phyloP scores from a whole-genome alignment of 1,140 invertebrate genomes.

The Drosophila grimshawi region DNA sequence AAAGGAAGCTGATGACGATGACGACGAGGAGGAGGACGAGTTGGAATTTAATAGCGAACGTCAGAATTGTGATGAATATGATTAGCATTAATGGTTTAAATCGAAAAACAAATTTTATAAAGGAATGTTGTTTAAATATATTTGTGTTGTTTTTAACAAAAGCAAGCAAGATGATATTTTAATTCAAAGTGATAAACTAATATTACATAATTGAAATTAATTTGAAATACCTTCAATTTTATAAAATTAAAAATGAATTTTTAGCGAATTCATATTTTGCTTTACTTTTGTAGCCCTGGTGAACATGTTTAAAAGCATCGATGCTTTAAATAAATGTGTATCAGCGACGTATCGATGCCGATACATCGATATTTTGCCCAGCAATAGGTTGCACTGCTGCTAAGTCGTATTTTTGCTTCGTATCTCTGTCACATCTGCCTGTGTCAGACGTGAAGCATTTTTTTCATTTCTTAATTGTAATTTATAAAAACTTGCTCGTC shows the following conservation, averaged over 20 bases:
- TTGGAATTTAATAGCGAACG: conserved; percentile 70
- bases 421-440: conserved; percentile 33
- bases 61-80: conserved; percentile 50
- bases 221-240: too few relatives aligned
- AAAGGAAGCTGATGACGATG: conserved; percentile 40
- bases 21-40: conserved; percentile 62
- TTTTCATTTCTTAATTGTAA: conserved; percentile 22
- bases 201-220: too few relatives aligned
- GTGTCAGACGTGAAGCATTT: conserved; percentile 28
- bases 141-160: too few relatives aligned
- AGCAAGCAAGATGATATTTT: too few relatives aligned
- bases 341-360: too few relatives aligned
- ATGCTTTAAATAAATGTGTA: too few relatives aligned
- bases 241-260: too few relatives aligned
- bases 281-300: too few relatives aligned
- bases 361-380: too few relatives aligned
- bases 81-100: conserved; percentile 28
- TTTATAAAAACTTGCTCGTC: conserved; percentile 19
- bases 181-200: too few relatives aligned
- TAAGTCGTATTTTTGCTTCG: conserved; percentile 42
- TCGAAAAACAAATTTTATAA: not conserved
- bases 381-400: not conserved
- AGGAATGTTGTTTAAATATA: not conserved
- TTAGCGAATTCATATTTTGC: too few relatives aligned
- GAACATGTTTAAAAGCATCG: too few relatives aligned